Evolutionary conservation across 1,140 invertebrate species (phyloP).

Genomic region (Leptinotarsa lineolata): DNA sequence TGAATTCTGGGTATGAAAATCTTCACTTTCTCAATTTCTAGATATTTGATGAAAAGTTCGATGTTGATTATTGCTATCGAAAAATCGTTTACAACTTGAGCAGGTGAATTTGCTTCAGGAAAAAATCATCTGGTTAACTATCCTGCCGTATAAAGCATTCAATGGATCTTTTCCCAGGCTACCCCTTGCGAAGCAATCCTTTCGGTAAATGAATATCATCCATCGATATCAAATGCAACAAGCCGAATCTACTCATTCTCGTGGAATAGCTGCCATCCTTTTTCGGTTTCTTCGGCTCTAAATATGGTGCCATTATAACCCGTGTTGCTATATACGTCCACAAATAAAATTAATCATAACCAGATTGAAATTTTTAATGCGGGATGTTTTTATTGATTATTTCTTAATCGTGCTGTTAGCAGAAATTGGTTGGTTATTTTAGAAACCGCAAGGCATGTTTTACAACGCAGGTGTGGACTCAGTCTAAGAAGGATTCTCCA

Average conservation of each 20-base stretch:
- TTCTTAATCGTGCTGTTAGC: background rate
- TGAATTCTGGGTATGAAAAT: no score
- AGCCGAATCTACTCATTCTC: slow-evolving; percentile 9
- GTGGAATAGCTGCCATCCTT: slow-evolving; percentile 3
- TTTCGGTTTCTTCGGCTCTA: slow-evolving; percentile 11
- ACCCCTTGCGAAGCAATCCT: no score
- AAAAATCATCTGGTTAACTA: no score
- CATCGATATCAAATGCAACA: slow-evolving; percentile 12
- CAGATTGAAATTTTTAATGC: slow-evolving; percentile 13
- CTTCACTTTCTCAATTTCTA: no score
- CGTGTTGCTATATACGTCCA: slow-evolving; percentile 8
- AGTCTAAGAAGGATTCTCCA: no score
- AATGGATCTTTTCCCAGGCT: no score
- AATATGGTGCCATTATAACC: slow-evolving; percentile 11
- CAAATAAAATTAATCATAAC: slow-evolving; percentile 18
- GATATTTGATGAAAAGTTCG: no score
- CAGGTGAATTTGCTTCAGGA: no score
- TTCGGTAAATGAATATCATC: background rate
- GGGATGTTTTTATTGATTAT: slow-evolving; percentile 14
- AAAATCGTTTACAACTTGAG: no score
- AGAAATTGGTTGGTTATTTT: background rate
- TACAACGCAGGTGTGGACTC: background rate
- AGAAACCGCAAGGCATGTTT: background rate
- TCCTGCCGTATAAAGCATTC: no score
- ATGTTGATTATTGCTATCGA: no score